Evolutionary conservation across 2,797 vertebrate species (phyloP).

Genomic region (Tadarida brasiliensis): DNA sequence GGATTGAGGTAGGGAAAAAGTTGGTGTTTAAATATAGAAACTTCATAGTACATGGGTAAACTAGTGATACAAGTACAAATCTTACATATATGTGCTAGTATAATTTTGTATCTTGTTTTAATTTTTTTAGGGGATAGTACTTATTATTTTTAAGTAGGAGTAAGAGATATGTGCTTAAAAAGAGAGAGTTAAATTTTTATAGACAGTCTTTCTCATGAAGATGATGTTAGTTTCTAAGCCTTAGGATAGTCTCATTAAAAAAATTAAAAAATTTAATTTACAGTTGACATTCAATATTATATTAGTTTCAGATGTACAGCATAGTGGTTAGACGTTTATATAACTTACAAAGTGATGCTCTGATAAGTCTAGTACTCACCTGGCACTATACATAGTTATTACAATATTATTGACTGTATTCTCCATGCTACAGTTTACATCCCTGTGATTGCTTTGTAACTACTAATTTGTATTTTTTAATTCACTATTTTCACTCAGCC

Average conservation of each 20-base stretch:
- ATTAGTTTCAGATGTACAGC: background rate
- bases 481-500: background rate
- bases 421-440: background rate
- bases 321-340: background rate
- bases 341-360: background rate
- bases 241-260: background rate
- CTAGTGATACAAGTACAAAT: background rate
- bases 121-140: background rate
- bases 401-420: background rate
- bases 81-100: background rate
- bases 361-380: background rate
- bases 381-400: background rate
- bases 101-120: slow-evolving; percentile 49
- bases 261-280: background rate
- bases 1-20: background rate
- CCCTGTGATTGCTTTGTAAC: background rate
- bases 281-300: background rate
- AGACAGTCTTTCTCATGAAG: background rate
- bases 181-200: background rate
- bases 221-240: background rate
- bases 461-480: background rate
- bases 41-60: background rate
- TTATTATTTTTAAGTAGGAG: slow-evolving; percentile 38
- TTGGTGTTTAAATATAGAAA: slow-evolving; percentile 3
- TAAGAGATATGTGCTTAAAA: background rate